phyloP scores from a whole-genome alignment of 2,113 vertebrate species.

The Dicrurus megarhynchus region DNA sequence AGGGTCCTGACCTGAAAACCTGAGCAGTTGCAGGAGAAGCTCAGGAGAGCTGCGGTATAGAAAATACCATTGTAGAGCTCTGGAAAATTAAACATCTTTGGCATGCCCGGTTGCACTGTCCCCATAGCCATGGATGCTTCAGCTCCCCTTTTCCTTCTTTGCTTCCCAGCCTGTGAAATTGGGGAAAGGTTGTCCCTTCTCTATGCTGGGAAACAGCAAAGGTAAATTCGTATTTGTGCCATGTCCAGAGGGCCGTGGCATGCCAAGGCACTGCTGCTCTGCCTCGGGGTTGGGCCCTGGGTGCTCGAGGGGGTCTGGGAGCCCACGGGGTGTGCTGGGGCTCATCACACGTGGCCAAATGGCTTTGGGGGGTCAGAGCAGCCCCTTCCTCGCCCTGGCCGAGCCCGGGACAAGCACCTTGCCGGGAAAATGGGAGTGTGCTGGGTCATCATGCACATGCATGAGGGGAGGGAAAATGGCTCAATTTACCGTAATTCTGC shows the following conservation, averaged over 20 bases:
- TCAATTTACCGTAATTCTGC: not conserved
- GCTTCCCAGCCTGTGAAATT: not conserved
- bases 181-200: not conserved
- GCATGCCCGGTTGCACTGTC: not conserved
- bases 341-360: accelerated
- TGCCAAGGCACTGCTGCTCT: not conserved
- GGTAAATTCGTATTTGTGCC: not conserved
- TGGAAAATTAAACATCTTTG: not conserved
- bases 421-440: not conserved
- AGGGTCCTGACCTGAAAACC: not conserved
- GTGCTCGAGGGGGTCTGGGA: not conserved
- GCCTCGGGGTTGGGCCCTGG: not conserved
- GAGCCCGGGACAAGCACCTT: not conserved
- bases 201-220: not conserved
- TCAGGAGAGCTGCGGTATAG: not conserved
- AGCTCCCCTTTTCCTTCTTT: not conserved
- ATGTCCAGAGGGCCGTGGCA: not conserved
- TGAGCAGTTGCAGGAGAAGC: not conserved
- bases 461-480: not conserved
- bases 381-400: not conserved
- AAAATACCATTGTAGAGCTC: not conserved
- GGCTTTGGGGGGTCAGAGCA: not conserved
- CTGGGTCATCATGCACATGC: not conserved
- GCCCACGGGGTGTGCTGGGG: accelerated
- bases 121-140: not conserved